phyloP scores from a whole-genome alignment of 2,113 vertebrate species.

The Prunella himalayana region DNA sequence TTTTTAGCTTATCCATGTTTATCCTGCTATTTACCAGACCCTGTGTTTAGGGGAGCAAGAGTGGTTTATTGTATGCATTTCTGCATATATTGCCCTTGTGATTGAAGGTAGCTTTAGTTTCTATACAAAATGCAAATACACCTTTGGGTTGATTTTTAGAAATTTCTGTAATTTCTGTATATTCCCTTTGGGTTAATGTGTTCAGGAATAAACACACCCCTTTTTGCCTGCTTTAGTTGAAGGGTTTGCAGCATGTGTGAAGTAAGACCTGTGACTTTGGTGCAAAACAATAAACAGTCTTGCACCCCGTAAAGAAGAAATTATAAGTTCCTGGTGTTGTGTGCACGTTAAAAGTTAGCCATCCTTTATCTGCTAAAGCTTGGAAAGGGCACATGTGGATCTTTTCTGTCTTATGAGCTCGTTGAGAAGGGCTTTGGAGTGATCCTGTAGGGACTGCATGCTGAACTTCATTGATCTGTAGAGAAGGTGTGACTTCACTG shows the following conservation, averaged over 20 bases:
- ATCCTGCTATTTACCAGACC: neutral
- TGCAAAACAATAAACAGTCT: neutral
- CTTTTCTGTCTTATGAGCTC: neutral
- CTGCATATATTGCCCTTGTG: neutral
- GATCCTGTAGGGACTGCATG: neutral
- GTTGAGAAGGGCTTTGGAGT: neutral
- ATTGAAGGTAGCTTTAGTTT: neutral
- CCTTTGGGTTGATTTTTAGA: neutral
- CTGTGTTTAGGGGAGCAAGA: neutral
- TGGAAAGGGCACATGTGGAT: neutral
- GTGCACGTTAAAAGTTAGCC: neutral
- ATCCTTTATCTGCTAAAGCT: neutral
- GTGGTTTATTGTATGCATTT: neutral
- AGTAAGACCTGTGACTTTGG: neutral
- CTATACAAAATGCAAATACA: neutral
- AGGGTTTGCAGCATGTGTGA: neutral
- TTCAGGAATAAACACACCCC: neutral
- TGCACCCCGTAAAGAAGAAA: neutral
- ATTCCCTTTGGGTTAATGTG: neutral
- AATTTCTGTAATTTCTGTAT: neutral
- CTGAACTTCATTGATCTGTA: neutral
- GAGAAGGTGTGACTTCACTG: neutral
- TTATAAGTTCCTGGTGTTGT: neutral
- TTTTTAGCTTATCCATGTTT: neutral
- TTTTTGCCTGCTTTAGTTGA: neutral